Evolutionary conservation across 2,113 vertebrate species (phyloP), one percentile per base, ranked within the genome.

Genomic region (Corythoichthys haematopterus): DNA sequence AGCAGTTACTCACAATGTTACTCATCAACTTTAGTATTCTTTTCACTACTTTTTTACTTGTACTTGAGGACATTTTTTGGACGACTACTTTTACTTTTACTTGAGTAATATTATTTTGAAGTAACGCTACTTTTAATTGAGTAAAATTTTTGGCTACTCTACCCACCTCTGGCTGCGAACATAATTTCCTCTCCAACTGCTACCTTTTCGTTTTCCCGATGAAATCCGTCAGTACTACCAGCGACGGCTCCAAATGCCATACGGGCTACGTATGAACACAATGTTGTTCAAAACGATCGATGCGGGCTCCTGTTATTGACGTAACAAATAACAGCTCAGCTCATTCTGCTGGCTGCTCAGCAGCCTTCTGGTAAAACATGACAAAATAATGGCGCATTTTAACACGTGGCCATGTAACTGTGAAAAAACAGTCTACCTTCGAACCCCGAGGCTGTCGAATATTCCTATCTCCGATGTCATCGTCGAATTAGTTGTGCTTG

Each of bases 401-500:
- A 48, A 48, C 15, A 28, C 9, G 12, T 28, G 12, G 36, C 13
- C 48, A 48, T 15, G 36, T 35, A 50, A 48, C 36, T 64, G 33
- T 40, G 11, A 59, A 52, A 64, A 33, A 37, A 68, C 6, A 50
- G 36, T 28, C 48, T 6, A 20, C 3, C 56, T 15, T n/a, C 16
- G 0, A n/a, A 15, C 57, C 74, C 75, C 43, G 61, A 64, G 72
- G 71, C 68, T 16, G 35, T 46, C 48, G 61, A 36, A 52, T 40
- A 47, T 73, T 69, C 16, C 47, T 68, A 16, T 80, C 74, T 72
- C 37, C 20, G 10, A 55, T 76, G 69, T 76, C 79, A 81, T 79
- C 67, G n/a, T 35, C 63, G 68, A 28, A 69, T 86, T 80, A 78
- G 55, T 45, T 55, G 40, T 43, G 75, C 71, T 45, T 68, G 82